Conservation (phyloP, 2,113 vertebrate genomes). For the Morone saxatilis region DNA sequence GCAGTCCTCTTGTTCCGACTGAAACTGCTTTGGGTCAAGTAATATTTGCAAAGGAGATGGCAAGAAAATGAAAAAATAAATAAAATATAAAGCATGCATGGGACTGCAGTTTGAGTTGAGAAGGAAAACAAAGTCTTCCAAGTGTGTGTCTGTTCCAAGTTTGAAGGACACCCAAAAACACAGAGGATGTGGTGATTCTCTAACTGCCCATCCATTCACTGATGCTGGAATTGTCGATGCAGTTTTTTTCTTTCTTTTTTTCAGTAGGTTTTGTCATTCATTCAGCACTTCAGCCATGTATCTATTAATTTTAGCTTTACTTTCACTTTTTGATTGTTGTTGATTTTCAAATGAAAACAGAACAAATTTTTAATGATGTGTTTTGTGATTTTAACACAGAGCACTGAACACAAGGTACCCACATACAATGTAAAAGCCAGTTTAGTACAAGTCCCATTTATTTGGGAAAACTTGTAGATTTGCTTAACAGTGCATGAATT, state of each 20-base stretch:
- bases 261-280: too few species aligned
- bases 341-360: not conserved
- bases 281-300: too few species aligned
- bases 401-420: not conserved
- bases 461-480: constrained; percentile 12
- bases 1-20: not conserved
- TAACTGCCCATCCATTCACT: too few species aligned
- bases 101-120: not conserved
- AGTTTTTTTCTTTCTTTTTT: too few species aligned
- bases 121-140: not conserved
- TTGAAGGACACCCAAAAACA: not conserved
- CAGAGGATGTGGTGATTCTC: too few species aligned
- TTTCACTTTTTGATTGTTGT: too few species aligned
- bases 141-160: too few species aligned
- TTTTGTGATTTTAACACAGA: not conserved
- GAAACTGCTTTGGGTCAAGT: constrained; percentile 1
- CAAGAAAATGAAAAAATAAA: not conserved
- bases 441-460: not conserved
- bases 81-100: not conserved
- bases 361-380: not conserved
- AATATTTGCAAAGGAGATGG: not conserved
- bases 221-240: too few species aligned
- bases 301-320: too few species aligned
- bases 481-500: not conserved
- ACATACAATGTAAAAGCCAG: not conserved